Evolutionary conservation across 2,113 vertebrate species (phyloP), one percentile per base, ranked within the genome.

Genomic region (Hippocampus barbouri): DNA sequence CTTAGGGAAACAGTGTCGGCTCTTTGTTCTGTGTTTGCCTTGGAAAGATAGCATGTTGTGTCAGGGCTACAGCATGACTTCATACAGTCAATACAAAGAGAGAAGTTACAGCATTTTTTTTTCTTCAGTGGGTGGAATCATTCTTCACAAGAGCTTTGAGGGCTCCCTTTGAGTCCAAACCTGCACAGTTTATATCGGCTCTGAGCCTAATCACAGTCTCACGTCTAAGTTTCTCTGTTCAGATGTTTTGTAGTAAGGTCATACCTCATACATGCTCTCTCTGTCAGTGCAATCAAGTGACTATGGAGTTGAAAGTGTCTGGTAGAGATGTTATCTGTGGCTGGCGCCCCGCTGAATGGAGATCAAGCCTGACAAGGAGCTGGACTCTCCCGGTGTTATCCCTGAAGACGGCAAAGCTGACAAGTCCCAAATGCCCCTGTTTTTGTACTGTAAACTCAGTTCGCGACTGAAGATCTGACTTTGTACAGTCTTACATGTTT

Each of bases 341-440:
- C 62, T 21, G 71, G 45, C 27, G n/a, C 76, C 78, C 78, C 68
- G 66, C 43, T 75, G 68, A 73, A 59, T 62, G 49, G 71, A 60
- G 40, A 61, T 23, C 47, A 30, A 18, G 10, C 12, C 68, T 71
- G 53, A 51, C 70, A 68, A 74, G 70, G 64, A 75, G 73, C 70
- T 40, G 69, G 75, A 51, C 78, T 74, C 80, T 25, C 74, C 80
- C 72, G 74, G 56, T 53, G 49, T 83, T 71, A 68, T 49, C 76
- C 84, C 71, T 41, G 23, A 76, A 79, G 79, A 88, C 85, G 86
- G 79, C 76, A 78, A 80, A 75, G 74, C 80, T 78, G 81, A 70
- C 71, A 60, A 62, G 80, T 87, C 81, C 83, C 64, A 62, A 77
- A 68, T 49, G 62, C 57, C 78, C 79, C 40, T 14, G 23, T 53